phyloP scores from a whole-genome alignment of 2,888 invertebrate genomes.

The Cyaniris semiargus region DNA sequence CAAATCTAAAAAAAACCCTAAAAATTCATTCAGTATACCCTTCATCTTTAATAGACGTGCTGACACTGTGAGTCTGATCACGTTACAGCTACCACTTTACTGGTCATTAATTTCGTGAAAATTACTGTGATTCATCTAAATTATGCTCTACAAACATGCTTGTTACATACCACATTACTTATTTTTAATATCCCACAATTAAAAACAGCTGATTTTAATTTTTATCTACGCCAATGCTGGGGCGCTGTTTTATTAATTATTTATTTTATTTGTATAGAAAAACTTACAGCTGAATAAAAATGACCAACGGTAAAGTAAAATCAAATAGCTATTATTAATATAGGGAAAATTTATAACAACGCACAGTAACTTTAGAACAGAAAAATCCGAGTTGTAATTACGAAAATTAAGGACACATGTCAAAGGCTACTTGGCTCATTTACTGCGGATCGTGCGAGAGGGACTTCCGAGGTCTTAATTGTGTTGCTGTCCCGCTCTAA shows the following conservation, averaged over 20 bases:
- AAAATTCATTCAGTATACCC: not conserved
- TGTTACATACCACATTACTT: not conserved
- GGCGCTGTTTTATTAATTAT: no score
- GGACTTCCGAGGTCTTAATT: constrained; percentile 32
- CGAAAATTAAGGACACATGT: constrained; percentile 17
- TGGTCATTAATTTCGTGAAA: not conserved
- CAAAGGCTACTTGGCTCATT: constrained; percentile 22
- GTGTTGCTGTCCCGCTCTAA: constrained; percentile 36
- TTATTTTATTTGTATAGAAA: no score
- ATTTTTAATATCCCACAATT: not conserved
- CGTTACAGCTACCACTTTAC: not conserved
- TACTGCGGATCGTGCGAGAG: not conserved
- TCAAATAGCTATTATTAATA: not conserved
- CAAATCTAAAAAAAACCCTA: no score
- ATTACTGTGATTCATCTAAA: not conserved
- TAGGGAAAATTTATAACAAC: not conserved
- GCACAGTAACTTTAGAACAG: not conserved
- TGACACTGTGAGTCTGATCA: not conserved
- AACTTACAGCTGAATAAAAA: no score
- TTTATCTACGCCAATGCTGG: not conserved
- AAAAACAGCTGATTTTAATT: not conserved
- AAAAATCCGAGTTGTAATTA: not conserved
- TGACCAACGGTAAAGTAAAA: no score
- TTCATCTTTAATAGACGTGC: not conserved
- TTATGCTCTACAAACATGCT: not conserved